phyloP scores from a whole-genome alignment of 2,113 vertebrate species.

The Pyxicephalus adspersus region DNA sequence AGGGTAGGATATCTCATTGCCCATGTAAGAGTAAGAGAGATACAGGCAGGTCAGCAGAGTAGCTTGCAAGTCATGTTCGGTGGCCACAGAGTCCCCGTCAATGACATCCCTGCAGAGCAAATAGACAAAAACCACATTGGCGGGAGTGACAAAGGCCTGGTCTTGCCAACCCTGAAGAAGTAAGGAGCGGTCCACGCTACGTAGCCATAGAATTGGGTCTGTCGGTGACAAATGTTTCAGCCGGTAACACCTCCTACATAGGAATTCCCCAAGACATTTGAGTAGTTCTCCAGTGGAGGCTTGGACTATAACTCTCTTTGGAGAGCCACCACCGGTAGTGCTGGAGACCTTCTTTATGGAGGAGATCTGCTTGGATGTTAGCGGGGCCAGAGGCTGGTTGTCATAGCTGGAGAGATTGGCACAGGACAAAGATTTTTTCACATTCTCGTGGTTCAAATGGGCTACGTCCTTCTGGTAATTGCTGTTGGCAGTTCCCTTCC shows the following conservation, averaged over 20 bases:
- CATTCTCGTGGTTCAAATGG: conserved; percentile 77
- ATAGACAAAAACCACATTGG: conserved; percentile 84
- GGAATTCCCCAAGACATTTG: conserved; percentile 79
- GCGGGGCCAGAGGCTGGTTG: conserved; percentile 65
- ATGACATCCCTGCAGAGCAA: conserved; percentile 81
- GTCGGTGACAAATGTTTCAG: conserved; percentile 77
- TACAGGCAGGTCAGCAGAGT: conserved; percentile 82
- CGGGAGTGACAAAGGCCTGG: conserved; percentile 83
- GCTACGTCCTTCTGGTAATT: conserved; percentile 75
- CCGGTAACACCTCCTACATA: conserved; percentile 79
- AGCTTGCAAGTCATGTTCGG: conserved; percentile 80
- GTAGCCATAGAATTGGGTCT: conserved; percentile 78
- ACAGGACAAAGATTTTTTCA: conserved; percentile 80
- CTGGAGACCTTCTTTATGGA: conserved; percentile 69
- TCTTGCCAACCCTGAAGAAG: conserved; percentile 85
- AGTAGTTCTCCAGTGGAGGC: conserved; percentile 82
- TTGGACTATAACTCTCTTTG: conserved; percentile 80
- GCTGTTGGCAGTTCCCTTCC: conserved; percentile 67
- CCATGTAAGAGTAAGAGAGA: conserved; percentile 86
- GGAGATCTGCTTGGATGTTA: conserved; percentile 65
- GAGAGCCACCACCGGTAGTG: conserved; percentile 64
- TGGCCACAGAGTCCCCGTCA: conserved; percentile 74
- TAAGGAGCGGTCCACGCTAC: conserved; percentile 79
- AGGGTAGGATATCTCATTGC: conserved; percentile 85
- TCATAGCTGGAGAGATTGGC: conserved; percentile 81